Percentiles rank a stretch among this genome's conserved stretches.
Conservation (phyloP, 2,113 vertebrate species). For the Kryptolebias marmoratus region DNA sequence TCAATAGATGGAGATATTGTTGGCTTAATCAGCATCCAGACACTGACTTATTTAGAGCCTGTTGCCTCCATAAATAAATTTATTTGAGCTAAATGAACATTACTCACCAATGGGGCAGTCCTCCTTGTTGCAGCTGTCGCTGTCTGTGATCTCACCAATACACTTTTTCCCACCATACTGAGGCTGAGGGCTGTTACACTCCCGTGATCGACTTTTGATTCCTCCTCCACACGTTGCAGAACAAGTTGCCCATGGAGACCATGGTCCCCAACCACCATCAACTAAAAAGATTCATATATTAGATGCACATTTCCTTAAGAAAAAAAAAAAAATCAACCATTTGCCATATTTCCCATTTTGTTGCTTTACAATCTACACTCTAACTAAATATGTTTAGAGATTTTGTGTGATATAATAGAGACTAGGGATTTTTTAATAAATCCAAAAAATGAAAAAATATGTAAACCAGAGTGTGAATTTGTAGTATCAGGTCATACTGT, state of each 20-base stretch:
- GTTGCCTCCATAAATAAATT: not conserved
- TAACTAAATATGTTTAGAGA: too few relatives aligned
- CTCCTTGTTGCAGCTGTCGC: conserved; percentile 88
- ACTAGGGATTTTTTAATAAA: too few relatives aligned
- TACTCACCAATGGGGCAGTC: conserved; percentile 90
- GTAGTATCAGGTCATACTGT: too few relatives aligned
- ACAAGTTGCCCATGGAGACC: conserved; percentile 96
- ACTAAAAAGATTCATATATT: conserved; percentile 75
- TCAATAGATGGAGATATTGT: not conserved
- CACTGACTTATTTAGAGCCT: not conserved
- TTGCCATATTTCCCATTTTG: too few relatives aligned
- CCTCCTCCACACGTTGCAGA: conserved; percentile 91
- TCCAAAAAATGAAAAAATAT: too few relatives aligned
- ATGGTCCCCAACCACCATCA: conserved; percentile 94
- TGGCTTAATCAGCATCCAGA: not conserved
- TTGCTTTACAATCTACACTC: too few relatives aligned
- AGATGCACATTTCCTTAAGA: not conserved
- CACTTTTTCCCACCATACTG: conserved; percentile 89
- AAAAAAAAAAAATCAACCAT: not conserved
- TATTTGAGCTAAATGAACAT: not conserved
- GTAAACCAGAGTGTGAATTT: too few relatives aligned
- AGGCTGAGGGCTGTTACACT: conserved; percentile 92
- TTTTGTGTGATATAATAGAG: too few relatives aligned
- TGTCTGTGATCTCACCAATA: conserved; percentile 83
- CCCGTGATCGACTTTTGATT: conserved; percentile 84